Conservation (phyloP, 2,113 vertebrate species). For the Rhea pennata region DNA sequence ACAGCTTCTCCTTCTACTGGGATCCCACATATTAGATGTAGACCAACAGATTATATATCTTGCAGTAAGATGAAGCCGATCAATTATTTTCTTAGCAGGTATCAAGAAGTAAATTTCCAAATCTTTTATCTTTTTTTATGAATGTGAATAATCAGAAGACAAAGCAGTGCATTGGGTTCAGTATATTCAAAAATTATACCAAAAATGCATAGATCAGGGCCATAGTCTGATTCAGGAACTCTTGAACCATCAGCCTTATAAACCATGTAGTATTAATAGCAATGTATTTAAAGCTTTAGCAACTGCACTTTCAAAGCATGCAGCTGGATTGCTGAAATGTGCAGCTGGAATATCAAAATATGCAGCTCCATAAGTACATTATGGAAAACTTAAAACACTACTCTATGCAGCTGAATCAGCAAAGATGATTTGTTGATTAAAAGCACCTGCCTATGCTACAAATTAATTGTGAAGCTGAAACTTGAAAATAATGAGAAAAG, state of each 20-base stretch:
- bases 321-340: neutral
- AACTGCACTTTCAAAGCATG: neutral
- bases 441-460: neutral
- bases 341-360: neutral
- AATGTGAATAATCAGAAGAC: neutral
- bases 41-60: neutral
- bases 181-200: neutral
- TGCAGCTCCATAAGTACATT: neutral
- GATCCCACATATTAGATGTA: neutral
- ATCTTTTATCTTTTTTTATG: neutral
- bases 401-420: conserved; percentile 6
- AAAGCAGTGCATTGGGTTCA: neutral
- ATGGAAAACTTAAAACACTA: conserved; percentile 19
- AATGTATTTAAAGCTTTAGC: neutral
- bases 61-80: neutral
- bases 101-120: neutral
- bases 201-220: neutral
- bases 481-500: neutral
- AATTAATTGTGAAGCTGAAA: neutral
- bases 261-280: neutral
- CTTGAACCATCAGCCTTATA: neutral
- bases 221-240: conserved; percentile 1
- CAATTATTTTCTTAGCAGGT: neutral
- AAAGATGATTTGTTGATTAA: neutral
- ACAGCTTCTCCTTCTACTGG: neutral